Evolutionary conservation across 2,113 vertebrate genomes (phyloP).

Genomic region (Trematomus loennbergii): DNA sequence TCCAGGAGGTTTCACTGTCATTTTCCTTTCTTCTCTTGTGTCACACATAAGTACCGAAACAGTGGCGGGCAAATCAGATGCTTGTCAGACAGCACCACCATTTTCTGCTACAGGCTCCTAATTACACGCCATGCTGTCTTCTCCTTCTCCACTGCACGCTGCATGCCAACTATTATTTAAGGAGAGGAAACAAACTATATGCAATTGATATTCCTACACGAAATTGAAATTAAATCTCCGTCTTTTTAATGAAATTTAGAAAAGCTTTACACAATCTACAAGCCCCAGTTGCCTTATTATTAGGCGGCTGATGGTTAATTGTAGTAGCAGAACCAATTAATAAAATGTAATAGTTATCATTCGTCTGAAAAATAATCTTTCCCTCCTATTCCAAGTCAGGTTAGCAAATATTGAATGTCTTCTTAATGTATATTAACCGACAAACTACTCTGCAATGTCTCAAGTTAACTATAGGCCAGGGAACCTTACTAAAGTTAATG

Average conservation of each 20-base stretch:
- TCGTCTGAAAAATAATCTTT: neutral
- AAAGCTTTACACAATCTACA: neutral
- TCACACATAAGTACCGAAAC: constrained; percentile 72
- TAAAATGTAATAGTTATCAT: neutral
- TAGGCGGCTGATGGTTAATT: neutral
- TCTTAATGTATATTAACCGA: neutral
- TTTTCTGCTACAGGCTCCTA: constrained; percentile 58
- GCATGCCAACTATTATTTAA: neutral
- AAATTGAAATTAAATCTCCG: neutral
- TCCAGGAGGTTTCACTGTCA: neutral
- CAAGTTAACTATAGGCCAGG: neutral
- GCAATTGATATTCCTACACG: no score
- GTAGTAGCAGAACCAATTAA: neutral
- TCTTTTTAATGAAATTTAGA: neutral
- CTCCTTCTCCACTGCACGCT: neutral
- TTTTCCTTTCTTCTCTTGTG: constrained; percentile 59
- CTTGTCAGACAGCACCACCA: constrained; percentile 64
- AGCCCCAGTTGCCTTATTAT: neutral
- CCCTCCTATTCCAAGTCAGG: neutral
- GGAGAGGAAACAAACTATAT: no score
- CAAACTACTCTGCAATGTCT: neutral
- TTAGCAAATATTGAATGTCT: neutral
- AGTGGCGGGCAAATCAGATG: constrained; percentile 67
- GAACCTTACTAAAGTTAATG: neutral
- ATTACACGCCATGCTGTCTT: constrained; percentile 54